Base-by-base conservation (phyloP, 2,113 vertebrate species). In the Hippocampus abdominalis region DNA sequence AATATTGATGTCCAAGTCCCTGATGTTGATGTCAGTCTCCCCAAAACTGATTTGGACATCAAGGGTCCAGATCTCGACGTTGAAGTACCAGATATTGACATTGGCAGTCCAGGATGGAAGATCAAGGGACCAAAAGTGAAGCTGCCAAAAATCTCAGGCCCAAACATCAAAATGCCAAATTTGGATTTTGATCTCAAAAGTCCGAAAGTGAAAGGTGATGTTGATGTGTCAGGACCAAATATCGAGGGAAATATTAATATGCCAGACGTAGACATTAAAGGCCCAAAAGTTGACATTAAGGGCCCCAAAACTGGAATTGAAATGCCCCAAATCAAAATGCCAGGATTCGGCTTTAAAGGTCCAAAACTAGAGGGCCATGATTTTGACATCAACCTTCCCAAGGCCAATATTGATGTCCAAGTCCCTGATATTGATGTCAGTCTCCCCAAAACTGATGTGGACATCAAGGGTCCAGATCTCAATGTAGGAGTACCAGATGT, bases 311-410 rank as follows among this genome's bases (percentile, higher is more conserved):
- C 7, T 36, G 70, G 71, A 21, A 56, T 82, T 40, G 70, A 69
- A 64, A 70, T 78, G 66, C 80, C 75, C 0, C 93, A 92, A 63
- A 8, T 93, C 1, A 82, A 86, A 42, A 79, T 90, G 83, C 91
- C 92, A 0, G 84, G 89, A 0, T 73, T 93, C 4, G 89, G 90
- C 0, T 5, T 90, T 5, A 66, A 91, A 75, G 79, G 44, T 5
- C 86, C 89, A 0, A 90, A 89, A 12, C 0, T 90, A 0, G 66
- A 68, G 0, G 57, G 49, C 16, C 53, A 23, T 0, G 6, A 61
- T 0, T n/a, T 70, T 44, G 78, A 80, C 16, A 2, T 70, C 0
- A 66, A 76, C 32, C 18, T 44, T 21, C 71, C 72, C 20, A 76
- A 1, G 51, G 70, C 13, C 40, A 71, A 18, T 1, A 66, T 66